phyloP scores from a whole-genome alignment of 2,888 invertebrate species.

The Spilosoma lubricipeda region DNA sequence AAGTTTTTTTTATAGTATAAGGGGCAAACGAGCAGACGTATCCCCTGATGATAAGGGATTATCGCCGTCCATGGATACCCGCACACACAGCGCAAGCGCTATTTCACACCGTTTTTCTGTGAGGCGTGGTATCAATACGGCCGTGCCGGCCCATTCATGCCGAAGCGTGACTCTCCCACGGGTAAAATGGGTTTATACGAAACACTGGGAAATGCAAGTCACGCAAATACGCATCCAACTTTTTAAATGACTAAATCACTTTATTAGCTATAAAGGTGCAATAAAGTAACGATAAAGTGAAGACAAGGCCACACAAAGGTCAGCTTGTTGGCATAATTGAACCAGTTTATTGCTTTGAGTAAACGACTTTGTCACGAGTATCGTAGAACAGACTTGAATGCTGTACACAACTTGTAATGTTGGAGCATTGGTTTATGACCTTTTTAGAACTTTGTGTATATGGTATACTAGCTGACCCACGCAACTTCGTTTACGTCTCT shows the following conservation, averaged over 20 bases:
- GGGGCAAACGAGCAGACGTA: too few relatives aligned
- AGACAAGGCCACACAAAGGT: conserved; percentile 13
- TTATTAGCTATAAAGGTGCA: conserved; percentile 15
- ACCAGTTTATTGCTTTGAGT: conserved; percentile 18
- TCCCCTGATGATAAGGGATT: too few relatives aligned
- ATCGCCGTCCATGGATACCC: too few relatives aligned
- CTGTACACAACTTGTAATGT: not conserved
- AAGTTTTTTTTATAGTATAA: too few relatives aligned
- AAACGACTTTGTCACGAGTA: conserved; percentile 16
- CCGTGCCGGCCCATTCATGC: too few relatives aligned
- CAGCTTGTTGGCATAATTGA: conserved; percentile 17
- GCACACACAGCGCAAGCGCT: too few relatives aligned
- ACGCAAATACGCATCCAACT: not conserved
- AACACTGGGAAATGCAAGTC: not conserved
- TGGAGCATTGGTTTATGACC: not conserved
- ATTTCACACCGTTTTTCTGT: too few relatives aligned
- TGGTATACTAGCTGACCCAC: too few relatives aligned
- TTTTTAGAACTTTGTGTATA: not conserved
- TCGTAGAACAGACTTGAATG: not conserved
- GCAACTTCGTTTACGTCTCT: too few relatives aligned
- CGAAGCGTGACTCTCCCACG: too few relatives aligned
- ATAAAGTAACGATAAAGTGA: conserved; percentile 10
- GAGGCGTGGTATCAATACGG: too few relatives aligned
- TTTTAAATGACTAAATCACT: not conserved
- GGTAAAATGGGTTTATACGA: too few relatives aligned